Evolutionary conservation across 2,113 vertebrate genomes (phyloP).

Genomic region (Perognathus longimembris): DNA sequence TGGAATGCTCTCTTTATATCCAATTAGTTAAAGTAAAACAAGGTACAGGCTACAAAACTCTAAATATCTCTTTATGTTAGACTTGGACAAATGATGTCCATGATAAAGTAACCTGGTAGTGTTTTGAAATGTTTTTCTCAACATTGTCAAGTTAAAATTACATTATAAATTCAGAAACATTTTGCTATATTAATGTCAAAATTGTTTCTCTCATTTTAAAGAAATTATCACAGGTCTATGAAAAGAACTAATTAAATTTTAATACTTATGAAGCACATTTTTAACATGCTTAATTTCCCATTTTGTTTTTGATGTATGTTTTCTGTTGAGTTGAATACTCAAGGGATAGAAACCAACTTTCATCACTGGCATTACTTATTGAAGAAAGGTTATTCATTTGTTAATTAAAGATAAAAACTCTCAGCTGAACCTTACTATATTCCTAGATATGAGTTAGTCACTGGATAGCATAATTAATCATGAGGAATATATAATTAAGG

Average conservation of each 20-base stretch:
- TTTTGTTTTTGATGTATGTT: not conserved
- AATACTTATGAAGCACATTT: not conserved
- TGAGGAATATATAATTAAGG: not conserved
- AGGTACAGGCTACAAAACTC: not conserved
- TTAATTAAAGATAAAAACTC: not conserved
- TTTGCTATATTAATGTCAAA: constrained; percentile 11
- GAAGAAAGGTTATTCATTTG: not conserved
- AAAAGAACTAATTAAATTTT: constrained; percentile 28
- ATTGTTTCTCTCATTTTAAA: not conserved
- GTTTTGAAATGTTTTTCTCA: constrained; percentile 29
- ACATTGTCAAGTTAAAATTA: not conserved
- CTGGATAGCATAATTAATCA: not conserved
- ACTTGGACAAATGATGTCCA: constrained; percentile 24
- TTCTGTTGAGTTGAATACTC: constrained; percentile 23
- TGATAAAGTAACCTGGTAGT: not conserved
- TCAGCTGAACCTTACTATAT: not conserved
- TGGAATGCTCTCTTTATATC: not conserved
- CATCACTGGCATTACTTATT: not conserved
- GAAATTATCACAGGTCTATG: not conserved
- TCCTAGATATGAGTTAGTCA: not conserved
- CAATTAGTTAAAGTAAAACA: no score
- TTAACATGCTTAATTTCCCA: not conserved
- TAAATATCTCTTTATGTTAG: not conserved
- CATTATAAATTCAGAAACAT: not conserved
- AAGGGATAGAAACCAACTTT: not conserved